Evolutionary conservation across 2,888 invertebrate genomes (phyloP).

Genomic region (Orthosia cruda): DNA sequence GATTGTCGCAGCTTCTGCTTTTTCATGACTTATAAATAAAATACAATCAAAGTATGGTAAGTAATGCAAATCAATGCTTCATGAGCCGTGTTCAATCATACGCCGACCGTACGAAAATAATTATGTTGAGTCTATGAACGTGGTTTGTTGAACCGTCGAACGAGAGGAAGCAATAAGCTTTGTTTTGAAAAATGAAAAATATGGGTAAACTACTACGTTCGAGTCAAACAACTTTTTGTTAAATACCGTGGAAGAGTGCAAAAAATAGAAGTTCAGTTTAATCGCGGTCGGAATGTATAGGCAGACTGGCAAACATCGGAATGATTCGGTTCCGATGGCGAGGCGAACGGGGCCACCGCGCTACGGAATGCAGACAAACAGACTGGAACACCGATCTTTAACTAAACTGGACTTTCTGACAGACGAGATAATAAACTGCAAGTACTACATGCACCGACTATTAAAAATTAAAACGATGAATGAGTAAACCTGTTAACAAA

Average conservation of each 20-base stretch:
- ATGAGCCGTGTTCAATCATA: slow-evolving; percentile 20
- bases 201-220: slow-evolving; percentile 30
- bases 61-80: background rate
- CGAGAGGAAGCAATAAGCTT: slow-evolving; percentile 26
- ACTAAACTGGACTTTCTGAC: slow-evolving; percentile 76
- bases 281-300: slow-evolving; percentile 65
- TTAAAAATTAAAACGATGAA: slow-evolving; percentile 23
- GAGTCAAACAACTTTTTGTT: slow-evolving; percentile 49
- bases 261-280: slow-evolving; percentile 64
- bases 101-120: slow-evolving; percentile 26
- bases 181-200: slow-evolving; percentile 45
- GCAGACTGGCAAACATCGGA: slow-evolving; percentile 73
- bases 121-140: slow-evolving; percentile 5
- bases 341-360: slow-evolving; percentile 78
- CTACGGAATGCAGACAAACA: slow-evolving; percentile 83
- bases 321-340: slow-evolving; percentile 75
- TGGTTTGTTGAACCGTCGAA: slow-evolving; percentile 5
- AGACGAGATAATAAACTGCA: slow-evolving; percentile 61
- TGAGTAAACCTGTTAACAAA: background rate
- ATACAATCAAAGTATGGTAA: background rate
- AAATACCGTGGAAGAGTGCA: slow-evolving; percentile 47
- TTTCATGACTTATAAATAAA: slow-evolving; percentile 4
- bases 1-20: background rate
- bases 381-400: slow-evolving; percentile 85
- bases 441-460: slow-evolving; percentile 50